Evolutionary conservation across 2,113 vertebrate species (phyloP), one percentile per base, ranked within the genome.

Genomic region (Myrmecophaga tridactyla): DNA sequence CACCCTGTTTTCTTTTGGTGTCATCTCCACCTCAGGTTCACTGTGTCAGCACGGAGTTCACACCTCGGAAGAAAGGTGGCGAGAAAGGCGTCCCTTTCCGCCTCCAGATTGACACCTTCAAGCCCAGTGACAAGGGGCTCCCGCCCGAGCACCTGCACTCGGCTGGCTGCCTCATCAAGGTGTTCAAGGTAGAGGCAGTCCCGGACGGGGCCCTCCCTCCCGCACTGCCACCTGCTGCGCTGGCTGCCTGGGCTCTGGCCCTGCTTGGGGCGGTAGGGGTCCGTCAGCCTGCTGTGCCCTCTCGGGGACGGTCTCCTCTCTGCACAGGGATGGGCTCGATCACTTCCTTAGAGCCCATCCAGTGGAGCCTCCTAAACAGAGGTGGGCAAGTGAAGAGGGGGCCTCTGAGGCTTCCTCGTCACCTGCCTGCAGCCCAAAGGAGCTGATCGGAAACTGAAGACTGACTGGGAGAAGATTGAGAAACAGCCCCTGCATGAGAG

Each of bases 41-140:
- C 58, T 98, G 97, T 81, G 98, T 98, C 95, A 97, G 98, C 39
- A 98, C 97, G 0, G 97, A 98, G 88, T 98, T 98, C 93, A 98
- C 96, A 0, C 96, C 94, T 43, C 72, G 83, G 23, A 98, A 98
- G 86, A 97, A 98, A 48, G 97, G 98, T 23, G 97, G 98, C 8
- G 97, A 98, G 93, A 98, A 98, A 91, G 97, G 97, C 0, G 93
- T 98, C 3, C 97, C 98, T 1, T 98, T 98, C 78, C 76, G 82
- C 34, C 96, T 98, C 85, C 97, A 97, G 94, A 94, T 97, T 0
- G 94, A 98, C 86, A 98, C 97, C 15, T 98, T 98, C 56, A 96
- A 96, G 89, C n/a, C 36, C 39, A 94, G 94, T 15, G 97, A 96
- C 87, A 93, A 97, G 58, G 96, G 95, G 2, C 92, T 96, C 62